Conservation (phyloP, 2,888 invertebrate species). For the Bembecia ichneumoniformis region DNA sequence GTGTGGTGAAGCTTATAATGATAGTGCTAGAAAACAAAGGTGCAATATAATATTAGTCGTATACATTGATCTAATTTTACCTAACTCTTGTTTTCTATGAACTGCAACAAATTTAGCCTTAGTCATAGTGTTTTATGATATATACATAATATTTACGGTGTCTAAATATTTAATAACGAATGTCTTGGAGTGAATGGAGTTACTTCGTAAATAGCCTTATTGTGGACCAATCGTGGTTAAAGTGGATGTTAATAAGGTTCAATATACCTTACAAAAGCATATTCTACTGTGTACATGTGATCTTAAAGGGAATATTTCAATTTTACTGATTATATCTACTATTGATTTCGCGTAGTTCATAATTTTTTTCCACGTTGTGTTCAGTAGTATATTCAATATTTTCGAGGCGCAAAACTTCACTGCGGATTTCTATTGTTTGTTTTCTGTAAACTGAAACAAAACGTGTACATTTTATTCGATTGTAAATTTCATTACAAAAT, state of each 20-base stretch:
- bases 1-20: slow-evolving; percentile 24
- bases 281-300: neutral
- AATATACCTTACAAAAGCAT: slow-evolving; percentile 14
- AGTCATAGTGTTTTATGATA: neutral
- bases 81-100: slow-evolving; percentile 11
- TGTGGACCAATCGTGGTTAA: slow-evolving; percentile 57
- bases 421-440: neutral
- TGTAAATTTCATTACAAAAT: slow-evolving; percentile 15
- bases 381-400: slow-evolving; percentile 23
- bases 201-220: slow-evolving; percentile 50
- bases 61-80: slow-evolving; percentile 3
- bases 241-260: slow-evolving; percentile 23
- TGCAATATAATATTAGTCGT: slow-evolving; percentile 25
- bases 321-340: neutral
- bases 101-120: slow-evolving; percentile 20
- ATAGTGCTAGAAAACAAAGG: slow-evolving; percentile 32
- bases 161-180: neutral
- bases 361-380: slow-evolving; percentile 31
- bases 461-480: slow-evolving; percentile 3
- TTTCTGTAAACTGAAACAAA: slow-evolving; percentile 4
- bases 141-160: neutral
- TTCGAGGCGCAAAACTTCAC: neutral
- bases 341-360: neutral
- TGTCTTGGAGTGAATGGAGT: slow-evolving; percentile 7
- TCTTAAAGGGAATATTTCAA: neutral